Base-by-base conservation (phyloP, 2,797 vertebrate species). In the Graptemys geographica region DNA sequence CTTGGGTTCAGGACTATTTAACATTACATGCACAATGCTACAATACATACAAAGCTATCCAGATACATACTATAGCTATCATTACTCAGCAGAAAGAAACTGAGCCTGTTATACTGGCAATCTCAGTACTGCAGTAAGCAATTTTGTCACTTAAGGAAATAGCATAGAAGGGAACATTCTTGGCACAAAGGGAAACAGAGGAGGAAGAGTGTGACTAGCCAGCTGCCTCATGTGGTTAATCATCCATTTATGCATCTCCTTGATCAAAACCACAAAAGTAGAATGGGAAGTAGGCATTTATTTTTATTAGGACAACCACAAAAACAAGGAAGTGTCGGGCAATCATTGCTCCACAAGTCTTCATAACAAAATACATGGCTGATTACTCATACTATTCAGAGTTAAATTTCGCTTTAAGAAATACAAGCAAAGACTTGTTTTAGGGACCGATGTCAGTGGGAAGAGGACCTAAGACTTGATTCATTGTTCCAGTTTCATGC, bases 321-420 rank as follows among this genome's bases (percentile, higher is more conserved):
- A 0, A 79, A 79, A 16, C 27, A 78, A 80, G 53, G 72, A 95
- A 59, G 86, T 25, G 16, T 18, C 85, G 12, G 82, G 82, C 88
- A 11, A 5, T 82, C 83, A 25, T 83, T 55, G 11, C 0, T 65
- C 27, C 6, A 44, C 2, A 55, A 12, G 11, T 85, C 33, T 93
- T 93, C 28, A 33, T 85, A 85, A 85, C 79, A 57, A 49, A n/a
- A 53, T 80, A 56, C 52, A 28, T 28, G 76, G 84, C n/a, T 10
- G 16, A 81, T 95, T 87, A 44, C 65, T 80, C 37, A 44, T 84
- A 23, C 53, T 79, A 25, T 65, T 92, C 16, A 57, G 25, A 59
- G 65, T 81, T 85, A 89, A 83, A 31, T 93, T 92, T 85, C n/a
- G 41, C 72, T 89, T 92, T 44, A 87, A 90, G 79, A 83, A 94